These are phyloP conservation scores for Tonatia bakeri DNA, from an alignment of 2,113 vertebrate species.

Conservation along the genomic window DNA sequence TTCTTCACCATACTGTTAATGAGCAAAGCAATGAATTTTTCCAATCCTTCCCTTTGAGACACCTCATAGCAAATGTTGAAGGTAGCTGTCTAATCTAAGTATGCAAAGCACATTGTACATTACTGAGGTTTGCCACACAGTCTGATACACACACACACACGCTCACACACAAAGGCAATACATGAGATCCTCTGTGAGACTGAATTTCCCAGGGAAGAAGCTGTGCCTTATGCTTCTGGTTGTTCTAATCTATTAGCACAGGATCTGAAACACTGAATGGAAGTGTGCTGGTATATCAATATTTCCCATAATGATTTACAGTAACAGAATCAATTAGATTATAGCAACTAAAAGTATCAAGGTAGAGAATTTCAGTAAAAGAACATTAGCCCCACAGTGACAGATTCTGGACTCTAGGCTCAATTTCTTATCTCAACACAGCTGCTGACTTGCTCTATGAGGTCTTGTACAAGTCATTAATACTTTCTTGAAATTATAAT, in stretches of 20 bases:
- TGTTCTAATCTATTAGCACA: not conserved
- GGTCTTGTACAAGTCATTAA: not conserved
- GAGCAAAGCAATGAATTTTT: not conserved
- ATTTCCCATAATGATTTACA: not conserved
- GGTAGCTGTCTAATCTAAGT: not conserved
- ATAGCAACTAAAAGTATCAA: not conserved
- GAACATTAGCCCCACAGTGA: not conserved
- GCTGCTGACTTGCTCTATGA: not conserved
- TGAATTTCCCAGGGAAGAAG: not conserved
- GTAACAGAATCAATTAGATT: not conserved
- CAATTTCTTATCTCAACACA: not conserved
- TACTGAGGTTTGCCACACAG: not conserved
- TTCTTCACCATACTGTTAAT: not conserved
- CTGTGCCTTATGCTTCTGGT: not conserved
- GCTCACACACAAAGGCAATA: too few species aligned
- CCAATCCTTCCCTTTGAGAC: not conserved
- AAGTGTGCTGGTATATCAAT: not conserved
- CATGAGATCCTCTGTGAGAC: not conserved
- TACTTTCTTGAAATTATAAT: not conserved
- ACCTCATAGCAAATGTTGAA: not conserved
- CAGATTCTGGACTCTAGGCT: not conserved
- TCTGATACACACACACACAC: too few species aligned
- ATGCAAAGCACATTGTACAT: not conserved
- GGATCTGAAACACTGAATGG: not conserved
- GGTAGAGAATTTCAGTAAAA: not conserved